phyloP scores from a whole-genome alignment of 2,797 vertebrate genomes.

The Stomatorhinus walkeri region DNA sequence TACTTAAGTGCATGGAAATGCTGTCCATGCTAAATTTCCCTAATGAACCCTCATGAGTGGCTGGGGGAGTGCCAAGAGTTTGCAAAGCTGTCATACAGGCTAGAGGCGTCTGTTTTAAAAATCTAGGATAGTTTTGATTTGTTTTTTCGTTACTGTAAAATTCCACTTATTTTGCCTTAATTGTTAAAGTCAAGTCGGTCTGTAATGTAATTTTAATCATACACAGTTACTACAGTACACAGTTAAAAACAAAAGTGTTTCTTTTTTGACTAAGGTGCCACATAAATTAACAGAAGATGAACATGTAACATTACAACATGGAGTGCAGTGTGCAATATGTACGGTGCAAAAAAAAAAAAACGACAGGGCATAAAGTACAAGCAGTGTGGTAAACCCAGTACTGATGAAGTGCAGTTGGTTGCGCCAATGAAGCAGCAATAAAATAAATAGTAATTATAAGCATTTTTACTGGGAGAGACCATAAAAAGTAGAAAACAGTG shows the following conservation, averaged over 20 bases:
- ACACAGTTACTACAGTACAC: background rate
- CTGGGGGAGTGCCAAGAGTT: background rate
- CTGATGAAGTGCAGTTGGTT: background rate
- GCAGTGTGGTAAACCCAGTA: background rate
- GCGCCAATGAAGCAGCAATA: background rate
- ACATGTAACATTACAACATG: background rate
- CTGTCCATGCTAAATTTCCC: background rate
- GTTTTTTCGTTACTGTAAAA: background rate
- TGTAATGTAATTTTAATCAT: background rate
- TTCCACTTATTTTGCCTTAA: background rate
- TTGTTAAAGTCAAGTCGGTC: background rate
- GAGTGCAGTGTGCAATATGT: background rate
- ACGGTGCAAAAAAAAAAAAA: background rate
- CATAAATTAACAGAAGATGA: background rate
- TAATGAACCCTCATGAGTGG: background rate
- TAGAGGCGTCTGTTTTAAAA: background rate
- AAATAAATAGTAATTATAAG: background rate
- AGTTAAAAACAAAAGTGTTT: background rate
- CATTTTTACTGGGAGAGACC: background rate
- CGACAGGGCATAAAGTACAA: background rate
- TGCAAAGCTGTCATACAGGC: background rate
- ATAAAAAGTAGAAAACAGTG: background rate
- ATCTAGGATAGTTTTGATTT: background rate
- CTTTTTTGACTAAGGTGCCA: background rate
- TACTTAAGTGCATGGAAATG: background rate